These are phyloP conservation scores for Ardeotis arabs DNA, from an alignment of 2,113 vertebrate genomes.

Conservation along the genomic window DNA sequence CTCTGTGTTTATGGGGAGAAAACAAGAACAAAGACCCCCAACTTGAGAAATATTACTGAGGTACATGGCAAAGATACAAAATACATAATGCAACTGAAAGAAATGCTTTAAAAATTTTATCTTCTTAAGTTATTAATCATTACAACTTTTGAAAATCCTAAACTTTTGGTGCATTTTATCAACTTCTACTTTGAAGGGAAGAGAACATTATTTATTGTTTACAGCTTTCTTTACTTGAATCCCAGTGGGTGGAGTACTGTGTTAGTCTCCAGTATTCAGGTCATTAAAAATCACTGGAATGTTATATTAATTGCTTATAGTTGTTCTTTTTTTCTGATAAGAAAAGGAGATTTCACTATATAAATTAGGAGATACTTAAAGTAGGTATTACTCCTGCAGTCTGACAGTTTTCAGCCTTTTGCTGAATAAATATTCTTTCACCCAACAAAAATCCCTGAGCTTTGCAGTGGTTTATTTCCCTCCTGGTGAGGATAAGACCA, in stretches of 20 bases:
- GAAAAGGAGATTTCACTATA: background rate
- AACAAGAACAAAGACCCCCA: background rate
- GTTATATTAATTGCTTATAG: background rate
- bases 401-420: background rate
- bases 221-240: background rate
- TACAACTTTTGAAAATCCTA: background rate
- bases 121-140: background rate
- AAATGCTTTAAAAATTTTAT: fast-evolving
- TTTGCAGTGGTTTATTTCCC: background rate
- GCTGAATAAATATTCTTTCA: background rate
- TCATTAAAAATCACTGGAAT: background rate
- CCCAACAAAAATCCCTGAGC: background rate
- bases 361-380: background rate
- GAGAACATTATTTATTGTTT: background rate
- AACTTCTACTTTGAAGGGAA: background rate
- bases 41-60: background rate
- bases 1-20: background rate
- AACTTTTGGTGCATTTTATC: background rate
- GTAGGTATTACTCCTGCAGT: background rate
- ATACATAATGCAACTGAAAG: background rate
- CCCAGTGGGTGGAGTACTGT: background rate
- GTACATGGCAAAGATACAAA: background rate
- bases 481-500: background rate
- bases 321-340: background rate
- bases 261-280: background rate